Conservation (phyloP, 2,797 vertebrate genomes). For the Eospalax fontanierii region DNA sequence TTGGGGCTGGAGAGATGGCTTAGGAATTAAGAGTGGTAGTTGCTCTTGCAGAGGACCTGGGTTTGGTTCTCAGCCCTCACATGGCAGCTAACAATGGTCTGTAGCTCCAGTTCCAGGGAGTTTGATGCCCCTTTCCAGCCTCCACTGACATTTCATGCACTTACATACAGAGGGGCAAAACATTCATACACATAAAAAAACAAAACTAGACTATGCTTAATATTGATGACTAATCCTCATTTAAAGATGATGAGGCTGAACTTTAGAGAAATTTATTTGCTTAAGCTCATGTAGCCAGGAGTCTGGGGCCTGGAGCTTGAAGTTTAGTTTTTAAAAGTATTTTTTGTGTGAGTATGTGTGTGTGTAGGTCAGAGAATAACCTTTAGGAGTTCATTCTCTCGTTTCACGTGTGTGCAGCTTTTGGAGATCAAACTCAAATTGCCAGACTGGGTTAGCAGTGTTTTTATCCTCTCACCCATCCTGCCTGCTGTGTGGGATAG, state of each 20-base stretch:
- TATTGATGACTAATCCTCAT: background rate
- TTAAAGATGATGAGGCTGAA: background rate
- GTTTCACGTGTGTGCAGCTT: background rate
- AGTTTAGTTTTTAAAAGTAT: background rate
- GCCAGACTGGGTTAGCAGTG: background rate
- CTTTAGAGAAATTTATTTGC: conserved; percentile 42
- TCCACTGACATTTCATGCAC: no score
- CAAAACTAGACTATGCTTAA: no score
- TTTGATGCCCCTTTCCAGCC: no score
- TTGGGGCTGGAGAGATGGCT: no score
- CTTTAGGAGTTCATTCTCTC: background rate
- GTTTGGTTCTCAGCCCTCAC: no score
- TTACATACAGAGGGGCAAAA: no score
- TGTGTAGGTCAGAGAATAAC: background rate
- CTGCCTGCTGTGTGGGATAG: background rate
- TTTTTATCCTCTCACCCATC: background rate
- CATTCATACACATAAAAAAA: no score
- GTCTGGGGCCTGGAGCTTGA: background rate
- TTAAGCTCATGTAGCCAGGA: background rate
- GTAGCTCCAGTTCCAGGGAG: no score
- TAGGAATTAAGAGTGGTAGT: background rate
- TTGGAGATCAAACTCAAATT: background rate
- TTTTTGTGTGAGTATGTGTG: background rate
- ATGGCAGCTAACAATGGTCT: no score
- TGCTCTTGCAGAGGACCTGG: background rate